Base-by-base conservation (phyloP, 2,797 vertebrate species). In the Sebastes minor region DNA sequence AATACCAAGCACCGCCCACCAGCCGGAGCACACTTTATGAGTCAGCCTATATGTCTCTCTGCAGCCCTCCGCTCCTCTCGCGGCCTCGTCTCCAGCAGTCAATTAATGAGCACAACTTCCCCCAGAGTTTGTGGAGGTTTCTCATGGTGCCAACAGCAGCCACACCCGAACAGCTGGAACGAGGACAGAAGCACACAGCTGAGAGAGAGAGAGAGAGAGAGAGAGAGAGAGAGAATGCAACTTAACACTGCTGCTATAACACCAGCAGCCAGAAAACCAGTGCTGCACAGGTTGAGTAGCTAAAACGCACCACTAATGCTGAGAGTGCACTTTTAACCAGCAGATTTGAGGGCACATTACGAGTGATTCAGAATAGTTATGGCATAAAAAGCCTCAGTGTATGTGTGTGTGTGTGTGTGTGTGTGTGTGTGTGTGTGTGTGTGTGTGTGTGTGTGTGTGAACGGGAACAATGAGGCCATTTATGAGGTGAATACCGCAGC, bases 401-500 rank as follows among this genome's bases (percentile, higher is more conserved):
- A 22, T 65, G 81, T 10, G 32, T 30, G 3, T 27, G 69, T 64
- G 69, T 87, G 80, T 63, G 55, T 69, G 85, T 87, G 68, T 76
- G 22, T 65, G 84, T 66, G 76, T 59, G 82, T 63, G 60, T 69
- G 76, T 63, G 63, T 69, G 83, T 87, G 80, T 64, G 55, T 69
- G 84, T 86, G 66, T 76, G 25, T 65, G 85, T 71, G 84, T 86
- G 69, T 69, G 25, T 62, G 60, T 80, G 65, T 74, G 75, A 77
- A 66, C 27, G 56, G 81, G 86, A 93, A 94, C 93, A 95, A 94
- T 93, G 88, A 53, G 38, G 81, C 86, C 92, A 86, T 94, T 94
- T 93, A 93, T 92, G 85, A 82, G 77, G 81, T 75, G 84, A 88
- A 91, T 83, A 88, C 87, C 80, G 35, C 83, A 82, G 91, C 75